phyloP scores from a whole-genome alignment of 2,888 invertebrate species.

The Xestia c-nigrum region DNA sequence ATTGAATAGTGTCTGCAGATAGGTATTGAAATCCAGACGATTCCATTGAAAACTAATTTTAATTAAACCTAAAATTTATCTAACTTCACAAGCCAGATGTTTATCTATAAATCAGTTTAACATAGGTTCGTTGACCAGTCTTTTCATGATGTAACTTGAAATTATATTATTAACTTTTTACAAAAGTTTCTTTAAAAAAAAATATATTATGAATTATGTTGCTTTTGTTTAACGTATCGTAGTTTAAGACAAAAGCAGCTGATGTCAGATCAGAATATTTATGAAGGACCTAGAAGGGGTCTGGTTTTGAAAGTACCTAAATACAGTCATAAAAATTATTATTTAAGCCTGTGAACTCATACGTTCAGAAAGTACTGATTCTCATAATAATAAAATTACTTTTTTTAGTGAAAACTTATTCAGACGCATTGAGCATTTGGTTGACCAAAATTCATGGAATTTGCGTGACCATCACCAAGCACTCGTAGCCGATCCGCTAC shows the following conservation, averaged over 20 bases:
- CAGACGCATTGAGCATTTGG: too few species aligned
- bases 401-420: too few species aligned
- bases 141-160: background rate
- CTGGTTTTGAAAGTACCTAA: background rate
- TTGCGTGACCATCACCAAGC: too few species aligned
- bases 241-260: background rate
- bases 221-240: background rate
- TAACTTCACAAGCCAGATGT: slow-evolving; percentile 11
- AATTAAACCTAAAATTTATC: slow-evolving; percentile 17
- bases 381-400: too few species aligned
- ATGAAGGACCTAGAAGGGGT: background rate
- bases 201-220: too few species aligned
- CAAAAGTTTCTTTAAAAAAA: too few species aligned
- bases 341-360: background rate
- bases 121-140: slow-evolving; percentile 1
- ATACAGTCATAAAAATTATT: background rate
- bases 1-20: background rate
- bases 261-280: background rate
- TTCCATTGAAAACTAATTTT: background rate
- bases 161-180: background rate
- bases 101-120: slow-evolving; percentile 14
- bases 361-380: too few species aligned
- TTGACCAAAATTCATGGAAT: too few species aligned
- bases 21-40: background rate
- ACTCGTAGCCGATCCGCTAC: too few species aligned